Conservation (phyloP, 2,797 vertebrate genomes). For the Nasua narica region DNA sequence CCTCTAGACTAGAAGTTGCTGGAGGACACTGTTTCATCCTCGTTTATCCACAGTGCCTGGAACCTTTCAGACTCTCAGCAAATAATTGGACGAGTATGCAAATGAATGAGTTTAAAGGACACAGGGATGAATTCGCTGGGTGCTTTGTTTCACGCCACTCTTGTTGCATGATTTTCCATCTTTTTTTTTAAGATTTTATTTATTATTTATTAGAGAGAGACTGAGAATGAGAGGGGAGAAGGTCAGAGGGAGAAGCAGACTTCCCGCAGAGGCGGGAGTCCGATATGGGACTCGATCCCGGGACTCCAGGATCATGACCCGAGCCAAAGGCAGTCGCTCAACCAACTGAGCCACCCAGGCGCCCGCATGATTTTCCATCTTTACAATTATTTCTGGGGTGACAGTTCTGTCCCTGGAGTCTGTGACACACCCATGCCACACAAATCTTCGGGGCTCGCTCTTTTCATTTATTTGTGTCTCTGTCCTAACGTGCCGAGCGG, state of each 20-base stretch:
- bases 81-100: neutral
- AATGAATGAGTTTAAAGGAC: neutral
- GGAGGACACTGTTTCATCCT: neutral
- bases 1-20: neutral
- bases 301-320: too few species aligned
- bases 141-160: neutral
- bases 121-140: neutral
- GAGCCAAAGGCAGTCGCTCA: too few species aligned
- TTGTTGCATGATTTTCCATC: neutral
- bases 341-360: too few species aligned
- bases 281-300: too few species aligned
- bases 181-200: too few species aligned
- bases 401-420: neutral
- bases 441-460: neutral
- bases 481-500: neutral
- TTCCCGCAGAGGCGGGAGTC: too few species aligned
- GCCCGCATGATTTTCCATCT: neutral
- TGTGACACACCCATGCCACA: neutral
- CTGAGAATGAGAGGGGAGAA: too few species aligned
- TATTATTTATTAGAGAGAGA: too few species aligned
- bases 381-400: neutral
- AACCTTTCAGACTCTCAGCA: neutral
- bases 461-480: neutral
- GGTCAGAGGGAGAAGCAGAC: too few species aligned
- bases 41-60: neutral